Evolutionary conservation across 2,113 vertebrate genomes (phyloP), one percentile per base, ranked within the genome.

Genomic region (Athene noctua): DNA sequence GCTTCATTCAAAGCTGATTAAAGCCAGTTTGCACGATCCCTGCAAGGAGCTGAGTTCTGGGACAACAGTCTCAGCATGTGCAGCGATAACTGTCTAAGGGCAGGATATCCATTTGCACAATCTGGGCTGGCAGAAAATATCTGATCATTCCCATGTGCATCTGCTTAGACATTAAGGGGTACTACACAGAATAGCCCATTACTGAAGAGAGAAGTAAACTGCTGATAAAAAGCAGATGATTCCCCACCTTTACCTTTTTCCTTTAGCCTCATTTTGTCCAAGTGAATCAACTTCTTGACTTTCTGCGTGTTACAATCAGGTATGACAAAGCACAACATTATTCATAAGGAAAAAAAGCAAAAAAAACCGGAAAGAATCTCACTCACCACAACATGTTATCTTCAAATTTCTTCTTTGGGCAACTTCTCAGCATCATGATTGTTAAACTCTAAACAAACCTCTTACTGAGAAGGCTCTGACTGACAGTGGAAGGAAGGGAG

Each of bases 151-250:
- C 80, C 71, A 91, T 0, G 20, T 59, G 23, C 68, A 62, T 52
- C 70, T 79, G 65, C 38, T 54, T 40, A 29, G 70, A 46, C 27
- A 13, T 22, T 46, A 21, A 2, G 9, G 42, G 62, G 36, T 27
- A 51, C 42, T 46, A 42, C 0, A 0, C 0, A 1, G 54, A 54
- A 40, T 8, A 40, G 5, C 7, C 40, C 1, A 0, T 2, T 30
- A 40, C 2, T 25, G 29, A 36, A 46, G 25, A 10, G 21, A 22
- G 19, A 17, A 40, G 6, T 11, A 32, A 62, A 26, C 5, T 58
- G 26, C 44, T 57, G 49, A 25, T 38, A 30, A n/a, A 42, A 59
- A 80, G 42, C 32, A 38, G 21, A 25, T 34, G 2, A n/a, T 58
- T 67, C 34, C 58, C 36, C 9, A 46, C n/a, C 34, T 58, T 21